Evolutionary conservation across 2,797 vertebrate genomes (phyloP).

Genomic region (Cyclura pinguis): DNA sequence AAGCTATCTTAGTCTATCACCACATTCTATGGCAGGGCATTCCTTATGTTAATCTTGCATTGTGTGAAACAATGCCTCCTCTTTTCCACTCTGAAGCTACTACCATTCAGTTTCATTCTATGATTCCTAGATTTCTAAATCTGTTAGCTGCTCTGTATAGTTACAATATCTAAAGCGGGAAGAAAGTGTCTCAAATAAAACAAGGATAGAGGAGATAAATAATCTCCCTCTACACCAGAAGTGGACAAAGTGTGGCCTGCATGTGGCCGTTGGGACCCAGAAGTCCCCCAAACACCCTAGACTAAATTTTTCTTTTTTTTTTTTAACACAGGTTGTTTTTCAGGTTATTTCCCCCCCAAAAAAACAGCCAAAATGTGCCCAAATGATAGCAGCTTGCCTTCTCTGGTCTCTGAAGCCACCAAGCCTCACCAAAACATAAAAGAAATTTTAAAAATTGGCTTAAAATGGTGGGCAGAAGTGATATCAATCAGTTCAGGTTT

Average conservation of each 20-base stretch:
- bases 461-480: too few species aligned
- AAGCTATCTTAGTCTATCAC: not conserved
- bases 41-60: not conserved
- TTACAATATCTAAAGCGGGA: not conserved
- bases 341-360: too few species aligned
- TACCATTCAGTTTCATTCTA: not conserved
- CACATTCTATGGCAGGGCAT: not conserved
- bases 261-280: too few species aligned
- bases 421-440: too few species aligned
- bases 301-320: not conserved
- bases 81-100: not conserved
- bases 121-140: not conserved
- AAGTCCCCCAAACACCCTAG: too few species aligned
- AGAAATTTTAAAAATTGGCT: too few species aligned
- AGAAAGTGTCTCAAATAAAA: not conserved
- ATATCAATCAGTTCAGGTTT: too few species aligned
- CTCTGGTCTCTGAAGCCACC: too few species aligned
- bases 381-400: too few species aligned
- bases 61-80: not conserved
- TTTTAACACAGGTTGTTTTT: not conserved
- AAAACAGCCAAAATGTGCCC: too few species aligned
- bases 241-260: too few species aligned
- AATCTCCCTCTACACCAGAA: too few species aligned
- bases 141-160: not conserved
- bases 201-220: not conserved